A percentile compares a stretch with the other conserved stretches of the same genome.
Conservation (phyloP, 2,888 invertebrate species). For the Clanis bilineata region DNA sequence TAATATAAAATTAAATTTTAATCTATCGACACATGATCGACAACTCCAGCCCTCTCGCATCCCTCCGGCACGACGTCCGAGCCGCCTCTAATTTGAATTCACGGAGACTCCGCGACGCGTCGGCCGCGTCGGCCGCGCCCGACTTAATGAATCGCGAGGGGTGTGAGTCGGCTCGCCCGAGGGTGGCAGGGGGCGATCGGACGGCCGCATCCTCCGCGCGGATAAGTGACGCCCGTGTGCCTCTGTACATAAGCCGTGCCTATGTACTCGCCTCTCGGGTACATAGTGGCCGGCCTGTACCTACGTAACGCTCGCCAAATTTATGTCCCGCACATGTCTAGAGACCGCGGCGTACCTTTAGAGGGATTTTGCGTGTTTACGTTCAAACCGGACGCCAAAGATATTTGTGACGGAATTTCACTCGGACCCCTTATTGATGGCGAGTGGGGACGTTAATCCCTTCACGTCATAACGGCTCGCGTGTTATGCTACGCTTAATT, state of each 20-base stretch:
- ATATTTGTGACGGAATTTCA: conserved; percentile 75
- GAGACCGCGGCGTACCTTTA: conserved; percentile 80
- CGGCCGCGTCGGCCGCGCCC: conserved; percentile 81
- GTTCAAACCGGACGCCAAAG: conserved; percentile 68
- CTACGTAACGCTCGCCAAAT: conserved; percentile 80
- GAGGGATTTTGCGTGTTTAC: conserved; percentile 82
- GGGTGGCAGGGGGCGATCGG: conserved; percentile 67
- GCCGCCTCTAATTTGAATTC: conserved; percentile 82
- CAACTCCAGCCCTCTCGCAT: conserved; percentile 22
- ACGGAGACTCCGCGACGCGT: conserved; percentile 82
- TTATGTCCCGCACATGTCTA: conserved; percentile 82
- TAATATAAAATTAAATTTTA: too few species aligned
- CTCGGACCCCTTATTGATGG: conserved; percentile 74
- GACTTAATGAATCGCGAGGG: conserved; percentile 80
- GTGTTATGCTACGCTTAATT: conserved; percentile 20
- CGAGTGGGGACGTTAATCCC: conserved; percentile 53
- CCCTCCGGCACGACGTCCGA: conserved; percentile 76
- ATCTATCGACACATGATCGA: not conserved
- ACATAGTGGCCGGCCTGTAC: conserved; percentile 77
- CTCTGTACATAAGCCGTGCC: conserved; percentile 73
- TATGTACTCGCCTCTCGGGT: conserved; percentile 60
- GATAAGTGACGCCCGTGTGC: conserved; percentile 82
- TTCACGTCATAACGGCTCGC: conserved; percentile 24
- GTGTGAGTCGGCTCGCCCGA: conserved; percentile 51
- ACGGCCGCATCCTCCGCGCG: conserved; percentile 81